phyloP scores from a whole-genome alignment of 2,113 vertebrate genomes.

The Aptenodytes patagonicus region DNA sequence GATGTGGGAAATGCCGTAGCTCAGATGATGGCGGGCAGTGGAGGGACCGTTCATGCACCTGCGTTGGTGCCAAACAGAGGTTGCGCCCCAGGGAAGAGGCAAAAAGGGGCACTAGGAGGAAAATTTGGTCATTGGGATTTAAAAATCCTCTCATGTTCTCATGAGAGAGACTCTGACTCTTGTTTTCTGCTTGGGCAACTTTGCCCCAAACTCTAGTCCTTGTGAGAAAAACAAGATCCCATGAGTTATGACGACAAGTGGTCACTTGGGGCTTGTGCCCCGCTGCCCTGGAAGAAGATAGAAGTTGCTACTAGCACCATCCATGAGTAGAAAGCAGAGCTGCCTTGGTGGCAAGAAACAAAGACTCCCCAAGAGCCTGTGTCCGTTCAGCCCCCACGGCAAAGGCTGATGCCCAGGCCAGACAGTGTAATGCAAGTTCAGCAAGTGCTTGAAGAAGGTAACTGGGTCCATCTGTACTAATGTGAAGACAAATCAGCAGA shows the following conservation, averaged over 20 bases:
- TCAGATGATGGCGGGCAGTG: rapidly evolving
- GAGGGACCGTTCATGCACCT: rapidly evolving
- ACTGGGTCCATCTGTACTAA: background rate
- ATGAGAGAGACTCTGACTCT: background rate
- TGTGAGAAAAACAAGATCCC: background rate
- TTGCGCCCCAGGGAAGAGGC: background rate
- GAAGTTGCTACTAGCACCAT: background rate
- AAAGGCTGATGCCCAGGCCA: background rate
- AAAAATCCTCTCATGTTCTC: background rate
- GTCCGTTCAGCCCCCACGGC: background rate
- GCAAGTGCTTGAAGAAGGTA: background rate
- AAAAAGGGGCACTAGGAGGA: background rate
- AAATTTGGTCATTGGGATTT: background rate
- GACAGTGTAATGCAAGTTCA: rapidly evolving
- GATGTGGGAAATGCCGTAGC: background rate
- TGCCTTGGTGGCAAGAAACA: background rate
- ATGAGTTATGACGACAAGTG: rapidly evolving
- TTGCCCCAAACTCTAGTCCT: background rate
- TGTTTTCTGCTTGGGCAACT: background rate
- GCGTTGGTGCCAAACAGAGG: background rate
- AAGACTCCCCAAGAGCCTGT: background rate
- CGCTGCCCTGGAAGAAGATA: background rate
- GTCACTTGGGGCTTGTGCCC: background rate
- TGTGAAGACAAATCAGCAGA: background rate
- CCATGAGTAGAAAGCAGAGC: background rate